Conservation (phyloP, 2,113 vertebrate species). For the Chitala chitala region DNA sequence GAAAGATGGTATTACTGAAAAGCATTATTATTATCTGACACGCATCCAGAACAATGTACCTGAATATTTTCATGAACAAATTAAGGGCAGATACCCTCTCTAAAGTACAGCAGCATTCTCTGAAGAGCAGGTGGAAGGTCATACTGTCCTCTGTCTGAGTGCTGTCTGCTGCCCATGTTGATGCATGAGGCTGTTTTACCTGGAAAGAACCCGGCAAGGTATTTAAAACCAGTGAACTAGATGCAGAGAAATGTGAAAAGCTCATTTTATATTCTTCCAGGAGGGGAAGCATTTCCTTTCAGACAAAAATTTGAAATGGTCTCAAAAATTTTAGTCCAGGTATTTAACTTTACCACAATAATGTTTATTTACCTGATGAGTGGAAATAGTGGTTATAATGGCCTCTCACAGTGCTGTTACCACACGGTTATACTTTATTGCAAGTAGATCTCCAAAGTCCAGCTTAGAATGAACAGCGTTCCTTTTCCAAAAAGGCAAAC, state of each 20-base stretch:
- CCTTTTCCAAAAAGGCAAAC: constrained; percentile 16
- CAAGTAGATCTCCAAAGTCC: not conserved
- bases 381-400: not conserved
- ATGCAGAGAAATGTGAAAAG: not conserved
- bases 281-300: not conserved
- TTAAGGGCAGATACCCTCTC: not conserved
- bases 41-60: not conserved
- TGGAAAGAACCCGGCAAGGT: not conserved
- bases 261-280: not conserved
- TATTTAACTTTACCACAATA: no score
- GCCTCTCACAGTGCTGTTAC: not conserved
- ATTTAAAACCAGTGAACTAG: not conserved
- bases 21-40: not conserved
- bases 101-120: not conserved
- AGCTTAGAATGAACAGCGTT: not conserved
- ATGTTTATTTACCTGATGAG: no score
- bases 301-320: not conserved
- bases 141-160: not conserved
- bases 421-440: not conserved
- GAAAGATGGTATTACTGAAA: no score
- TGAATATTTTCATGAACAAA: no score
- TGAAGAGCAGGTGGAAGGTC: not conserved
- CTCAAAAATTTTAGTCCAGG: not conserved
- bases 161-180: not conserved
- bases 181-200: not conserved